Evolutionary conservation across 2,113 vertebrate species (phyloP).

Genomic region (Orthonyx spaldingii): DNA sequence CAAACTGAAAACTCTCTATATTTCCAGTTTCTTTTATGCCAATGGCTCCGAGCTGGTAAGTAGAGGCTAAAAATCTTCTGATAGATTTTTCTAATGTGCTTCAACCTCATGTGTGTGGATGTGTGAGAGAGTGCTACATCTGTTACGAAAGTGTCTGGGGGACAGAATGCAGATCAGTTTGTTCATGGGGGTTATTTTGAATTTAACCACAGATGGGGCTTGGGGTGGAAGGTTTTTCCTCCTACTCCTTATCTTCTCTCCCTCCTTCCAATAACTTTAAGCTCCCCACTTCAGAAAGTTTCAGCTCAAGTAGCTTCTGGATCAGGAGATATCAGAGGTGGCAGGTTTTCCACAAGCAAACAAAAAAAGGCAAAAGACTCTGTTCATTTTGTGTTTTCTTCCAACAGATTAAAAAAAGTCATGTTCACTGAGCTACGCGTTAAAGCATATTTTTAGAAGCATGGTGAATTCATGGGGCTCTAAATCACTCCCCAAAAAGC

Average conservation of each 20-base stretch:
- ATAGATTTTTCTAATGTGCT: background rate
- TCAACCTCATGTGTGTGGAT: background rate
- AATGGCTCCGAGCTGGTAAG: background rate
- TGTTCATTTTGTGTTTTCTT: background rate
- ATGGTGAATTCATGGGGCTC: background rate
- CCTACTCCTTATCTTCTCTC: background rate
- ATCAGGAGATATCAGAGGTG: background rate
- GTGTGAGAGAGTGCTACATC: background rate
- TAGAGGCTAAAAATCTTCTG: constrained; percentile 7
- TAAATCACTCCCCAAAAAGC: constrained; percentile 11
- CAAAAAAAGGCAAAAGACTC: background rate
- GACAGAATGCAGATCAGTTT: constrained; percentile 6
- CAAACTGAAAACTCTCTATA: background rate
- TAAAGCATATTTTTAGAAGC: background rate
- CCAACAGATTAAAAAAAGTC: background rate
- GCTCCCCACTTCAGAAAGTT: background rate
- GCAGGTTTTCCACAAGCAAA: background rate
- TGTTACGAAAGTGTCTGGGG: background rate
- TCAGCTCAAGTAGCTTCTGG: background rate
- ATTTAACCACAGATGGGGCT: background rate
- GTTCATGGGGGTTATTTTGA: constrained; percentile 15
- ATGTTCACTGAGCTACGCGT: background rate
- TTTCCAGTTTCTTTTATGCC: constrained; percentile 11
- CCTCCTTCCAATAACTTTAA: background rate
- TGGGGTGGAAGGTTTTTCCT: background rate